Percentiles rank a stretch among this genome's conserved stretches.
phyloP scores from a whole-genome alignment of 1,140 invertebrate genomes.

The Metopolophium dirhodum region DNA sequence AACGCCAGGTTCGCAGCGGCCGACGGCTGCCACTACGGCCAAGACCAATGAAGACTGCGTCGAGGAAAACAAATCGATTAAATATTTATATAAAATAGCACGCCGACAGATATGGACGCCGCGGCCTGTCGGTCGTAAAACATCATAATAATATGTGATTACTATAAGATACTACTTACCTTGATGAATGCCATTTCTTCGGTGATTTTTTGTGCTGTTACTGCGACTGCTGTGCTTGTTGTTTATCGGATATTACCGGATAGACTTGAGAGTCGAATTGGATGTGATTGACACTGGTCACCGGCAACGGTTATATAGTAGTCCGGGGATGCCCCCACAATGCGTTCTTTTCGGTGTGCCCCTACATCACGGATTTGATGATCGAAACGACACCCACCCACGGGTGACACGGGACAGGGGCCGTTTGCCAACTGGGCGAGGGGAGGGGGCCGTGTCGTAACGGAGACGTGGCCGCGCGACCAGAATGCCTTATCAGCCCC shows the following conservation, averaged over 20 bases:
- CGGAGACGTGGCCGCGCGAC: conserved; percentile 8
- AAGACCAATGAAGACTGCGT: background rate
- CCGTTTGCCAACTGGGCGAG: background rate
- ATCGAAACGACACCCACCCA: background rate
- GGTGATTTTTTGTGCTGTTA: background rate
- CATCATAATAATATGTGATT: no score
- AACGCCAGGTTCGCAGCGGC: background rate
- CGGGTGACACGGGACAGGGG: background rate
- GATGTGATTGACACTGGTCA: conserved; percentile 35
- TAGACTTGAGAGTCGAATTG: background rate
- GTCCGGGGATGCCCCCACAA: background rate
- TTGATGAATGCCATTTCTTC: conserved; percentile 45
- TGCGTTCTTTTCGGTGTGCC: background rate
- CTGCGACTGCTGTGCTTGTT: background rate
- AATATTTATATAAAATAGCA: background rate
- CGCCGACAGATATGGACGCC: no score
- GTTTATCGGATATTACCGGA: background rate
- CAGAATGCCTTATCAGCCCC: conserved; percentile 44
- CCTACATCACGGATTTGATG: background rate
- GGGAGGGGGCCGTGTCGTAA: background rate
- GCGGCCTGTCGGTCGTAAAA: no score
- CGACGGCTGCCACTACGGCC: background rate
- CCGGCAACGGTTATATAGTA: conserved; percentile 12
- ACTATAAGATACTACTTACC: background rate
- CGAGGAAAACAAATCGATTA: background rate